Conservation (phyloP, 30 jellyfish, hydroid and myxozoan genomes). For the Hydractinia echinata region DNA sequence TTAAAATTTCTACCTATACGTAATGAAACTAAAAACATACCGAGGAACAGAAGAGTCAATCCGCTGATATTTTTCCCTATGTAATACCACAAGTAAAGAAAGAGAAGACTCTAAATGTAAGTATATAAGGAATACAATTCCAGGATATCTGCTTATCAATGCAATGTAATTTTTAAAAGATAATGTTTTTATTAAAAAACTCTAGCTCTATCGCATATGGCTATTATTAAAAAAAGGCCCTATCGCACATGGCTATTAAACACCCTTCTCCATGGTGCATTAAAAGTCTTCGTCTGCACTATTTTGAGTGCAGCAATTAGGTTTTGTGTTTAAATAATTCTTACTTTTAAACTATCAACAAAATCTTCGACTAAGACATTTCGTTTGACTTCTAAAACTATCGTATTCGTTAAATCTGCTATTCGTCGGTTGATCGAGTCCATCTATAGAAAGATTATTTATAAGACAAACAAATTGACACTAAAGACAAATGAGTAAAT, state of each 20-base stretch:
- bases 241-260: no score
- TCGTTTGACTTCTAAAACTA: conserved; percentile 18
- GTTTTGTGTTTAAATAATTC: neutral
- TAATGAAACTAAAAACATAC: neutral
- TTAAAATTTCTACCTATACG: no score
- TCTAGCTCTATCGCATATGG: no score
- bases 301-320: no score
- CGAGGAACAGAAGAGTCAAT: neutral
- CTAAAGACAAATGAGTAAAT: no score
- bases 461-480: neutral
- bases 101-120: neutral
- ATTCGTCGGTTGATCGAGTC: conserved; percentile 10
- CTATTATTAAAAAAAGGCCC: no score
- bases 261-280: no score
- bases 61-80: conserved; percentile 10
- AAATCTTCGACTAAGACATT: conserved; percentile 49
- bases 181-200: no score
- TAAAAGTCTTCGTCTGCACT: no score
- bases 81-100: neutral
- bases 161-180: no score
- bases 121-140: neutral
- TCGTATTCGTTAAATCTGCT: conserved; percentile 19
- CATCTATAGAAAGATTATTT: conserved; percentile 1
- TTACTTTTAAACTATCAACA: conserved; percentile 55
- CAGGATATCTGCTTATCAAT: no score